Evolutionary conservation across 2,888 invertebrate species (phyloP), one percentile per base, ranked within the genome.

Genomic region (Arrhopalites spinosus): DNA sequence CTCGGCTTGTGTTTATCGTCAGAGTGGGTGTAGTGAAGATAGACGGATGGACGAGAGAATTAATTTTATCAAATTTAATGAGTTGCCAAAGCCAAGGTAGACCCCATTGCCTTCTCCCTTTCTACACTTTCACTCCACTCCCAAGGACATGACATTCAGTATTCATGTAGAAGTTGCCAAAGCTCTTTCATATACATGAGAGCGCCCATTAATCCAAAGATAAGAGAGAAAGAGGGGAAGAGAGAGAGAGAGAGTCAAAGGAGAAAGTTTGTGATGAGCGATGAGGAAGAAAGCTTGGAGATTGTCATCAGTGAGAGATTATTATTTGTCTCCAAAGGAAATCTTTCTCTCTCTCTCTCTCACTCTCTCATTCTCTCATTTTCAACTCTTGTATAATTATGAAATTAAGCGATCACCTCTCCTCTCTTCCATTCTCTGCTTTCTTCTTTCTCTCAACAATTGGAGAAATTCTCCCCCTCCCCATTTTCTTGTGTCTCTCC

Each of bases 51-150:
- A 47, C 47, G 15, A n/a, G 43, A 43, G 61, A 72, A 72, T 72
- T 72, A 72, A 72, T 72, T 72, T 72, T 59, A 63, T 61, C 20
- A 61, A 72, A 72, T 72, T 71, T 72, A 72, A 72, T 72, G 72
- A 72, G 23, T 29, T 50, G 1, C 25, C 3, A 23, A 59, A 59
- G 59, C 27, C 23, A 59, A 59, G 59, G 59, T 59, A 25, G 13
- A 8, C 20, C 17, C 25, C 2, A 7, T 23, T 63, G 3, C 20
- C 25, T 27, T 11, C 17, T 5, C 20, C 63, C 53, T 15, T 53
- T 15, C 53, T 15, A 8, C 53, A 8, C 17, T 15, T 15, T 23
- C 5, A 8, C 15, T 53, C 23, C 23, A 2, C n/a, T 53, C 53
- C 23, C 15, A 53, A 23, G 29, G 63, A 63, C 63, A 63, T 17